A percentile compares a stretch with the other conserved stretches of the same genome.
phyloP scores from a whole-genome alignment of 1,140 invertebrate species.

The Meteorus sp. region DNA sequence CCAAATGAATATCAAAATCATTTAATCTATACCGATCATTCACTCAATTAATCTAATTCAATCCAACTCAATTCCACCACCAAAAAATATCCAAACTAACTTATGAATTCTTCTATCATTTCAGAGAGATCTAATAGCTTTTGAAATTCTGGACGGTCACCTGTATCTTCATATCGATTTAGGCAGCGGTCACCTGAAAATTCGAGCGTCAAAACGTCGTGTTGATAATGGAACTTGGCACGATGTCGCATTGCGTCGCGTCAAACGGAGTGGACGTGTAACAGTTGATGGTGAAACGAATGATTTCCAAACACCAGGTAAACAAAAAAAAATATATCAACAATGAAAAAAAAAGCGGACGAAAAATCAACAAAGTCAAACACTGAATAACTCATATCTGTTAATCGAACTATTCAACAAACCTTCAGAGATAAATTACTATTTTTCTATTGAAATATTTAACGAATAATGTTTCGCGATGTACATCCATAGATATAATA shows the following conservation, averaged over 20 bases:
- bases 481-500: too few relatives aligned
- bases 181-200: constrained; percentile 86
- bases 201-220: constrained; percentile 76
- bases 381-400: too few relatives aligned
- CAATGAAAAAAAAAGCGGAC: too few relatives aligned
- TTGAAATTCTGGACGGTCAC: constrained; percentile 92
- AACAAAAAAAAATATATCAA: constrained; percentile 27
- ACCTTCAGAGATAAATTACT: too few relatives aligned
- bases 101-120: background rate
- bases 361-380: too few relatives aligned
- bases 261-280: constrained; percentile 81
- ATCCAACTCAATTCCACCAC: background rate
- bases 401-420: too few relatives aligned
- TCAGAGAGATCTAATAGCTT: constrained; percentile 87
- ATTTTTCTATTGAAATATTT: too few relatives aligned
- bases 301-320: constrained; percentile 88
- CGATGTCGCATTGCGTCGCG: constrained; percentile 78
- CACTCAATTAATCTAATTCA: too few relatives aligned
- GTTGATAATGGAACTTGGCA: constrained; percentile 94
- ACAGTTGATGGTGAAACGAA: constrained; percentile 85
- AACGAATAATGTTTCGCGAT: too few relatives aligned
- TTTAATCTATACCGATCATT: too few relatives aligned
- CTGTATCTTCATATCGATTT: constrained; percentile 90
- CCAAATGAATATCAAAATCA: too few relatives aligned
- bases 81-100: background rate